A percentile compares a stretch with the other conserved stretches of the same genome.
Conservation (phyloP, 2,113 vertebrate genomes). For the Lichenostomus cassidix region DNA sequence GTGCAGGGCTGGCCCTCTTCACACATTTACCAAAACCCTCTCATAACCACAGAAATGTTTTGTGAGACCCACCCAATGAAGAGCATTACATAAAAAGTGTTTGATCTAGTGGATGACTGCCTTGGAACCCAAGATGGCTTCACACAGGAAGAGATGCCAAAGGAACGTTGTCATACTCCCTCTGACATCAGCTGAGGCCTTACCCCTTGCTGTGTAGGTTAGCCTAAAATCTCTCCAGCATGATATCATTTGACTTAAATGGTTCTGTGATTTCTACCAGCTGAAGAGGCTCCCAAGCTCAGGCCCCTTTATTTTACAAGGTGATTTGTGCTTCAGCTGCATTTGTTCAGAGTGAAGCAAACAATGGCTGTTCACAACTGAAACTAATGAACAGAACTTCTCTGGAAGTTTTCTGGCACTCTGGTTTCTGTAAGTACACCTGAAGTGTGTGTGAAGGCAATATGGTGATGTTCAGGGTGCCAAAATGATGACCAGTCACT, state of each 20-base stretch:
- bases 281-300: not conserved
- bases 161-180: not conserved
- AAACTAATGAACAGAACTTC: not conserved
- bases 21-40: slow-evolving; percentile 1
- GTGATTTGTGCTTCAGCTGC: not conserved
- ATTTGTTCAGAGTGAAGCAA: not conserved
- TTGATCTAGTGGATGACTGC: not conserved
- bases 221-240: slow-evolving; percentile 21
- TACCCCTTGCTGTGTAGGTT: slow-evolving; percentile 23
- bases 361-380: not conserved
- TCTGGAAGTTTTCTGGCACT: not conserved
- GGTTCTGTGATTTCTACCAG: slow-evolving; percentile 19
- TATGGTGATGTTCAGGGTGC: accelerated
- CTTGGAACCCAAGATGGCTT: slow-evolving; percentile 24
- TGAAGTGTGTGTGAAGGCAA: not conserved
- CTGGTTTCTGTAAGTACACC: not conserved
- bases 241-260: not conserved
- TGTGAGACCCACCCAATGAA: slow-evolving; percentile 5
- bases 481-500: not conserved
- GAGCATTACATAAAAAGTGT: slow-evolving; percentile 3
- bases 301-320: not conserved
- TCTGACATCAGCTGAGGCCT: slow-evolving; percentile 33
- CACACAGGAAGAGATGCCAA: slow-evolving; percentile 23
- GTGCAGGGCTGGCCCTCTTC: not conserved
- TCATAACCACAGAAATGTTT: slow-evolving; percentile 49